These are phyloP conservation scores for Penaeus japonicus DNA, from an alignment of 1,140 invertebrate genomes.

Conservation along the genomic window DNA sequence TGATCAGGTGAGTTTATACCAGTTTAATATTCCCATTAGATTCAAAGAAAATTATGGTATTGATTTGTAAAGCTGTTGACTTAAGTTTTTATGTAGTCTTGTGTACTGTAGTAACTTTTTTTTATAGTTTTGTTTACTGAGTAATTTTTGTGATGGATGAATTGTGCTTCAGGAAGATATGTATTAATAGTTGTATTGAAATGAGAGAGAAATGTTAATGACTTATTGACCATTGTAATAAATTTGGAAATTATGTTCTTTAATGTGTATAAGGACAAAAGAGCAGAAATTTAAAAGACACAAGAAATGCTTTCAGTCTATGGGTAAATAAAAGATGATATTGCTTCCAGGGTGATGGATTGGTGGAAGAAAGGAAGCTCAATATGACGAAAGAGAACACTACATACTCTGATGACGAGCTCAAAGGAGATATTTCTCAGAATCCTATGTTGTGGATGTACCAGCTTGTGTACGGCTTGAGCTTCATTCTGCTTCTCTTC, in stretches of 20 bases:
- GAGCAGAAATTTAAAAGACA: too few relatives aligned
- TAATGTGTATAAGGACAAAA: too few relatives aligned
- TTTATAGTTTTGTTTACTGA: too few relatives aligned
- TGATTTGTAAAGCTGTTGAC: background rate
- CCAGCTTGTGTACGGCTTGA: constrained; percentile 59
- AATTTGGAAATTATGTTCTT: too few relatives aligned
- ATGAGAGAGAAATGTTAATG: too few relatives aligned
- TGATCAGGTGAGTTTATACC: constrained; percentile 55
- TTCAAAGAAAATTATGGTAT: background rate
- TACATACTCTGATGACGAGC: constrained; percentile 57
- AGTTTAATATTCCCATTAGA: background rate
- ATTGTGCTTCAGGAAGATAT: too few relatives aligned
- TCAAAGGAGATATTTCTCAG: constrained; percentile 60
- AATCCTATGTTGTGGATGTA: constrained; percentile 60
- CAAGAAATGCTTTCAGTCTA: background rate
- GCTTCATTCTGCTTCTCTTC: constrained; percentile 58
- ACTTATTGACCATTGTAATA: too few relatives aligned
- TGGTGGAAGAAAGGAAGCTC: constrained; percentile 35
- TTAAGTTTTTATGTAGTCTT: background rate
- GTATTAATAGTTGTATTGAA: too few relatives aligned
- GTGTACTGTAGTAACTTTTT: too few relatives aligned
- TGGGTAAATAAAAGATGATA: background rate
- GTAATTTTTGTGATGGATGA: too few relatives aligned
- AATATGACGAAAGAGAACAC: constrained; percentile 56
- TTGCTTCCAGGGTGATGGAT: constrained; percentile 51